These are phyloP conservation scores for Falco naumanni DNA, from an alignment of 2,797 vertebrate genomes.

Conservation along the genomic window DNA sequence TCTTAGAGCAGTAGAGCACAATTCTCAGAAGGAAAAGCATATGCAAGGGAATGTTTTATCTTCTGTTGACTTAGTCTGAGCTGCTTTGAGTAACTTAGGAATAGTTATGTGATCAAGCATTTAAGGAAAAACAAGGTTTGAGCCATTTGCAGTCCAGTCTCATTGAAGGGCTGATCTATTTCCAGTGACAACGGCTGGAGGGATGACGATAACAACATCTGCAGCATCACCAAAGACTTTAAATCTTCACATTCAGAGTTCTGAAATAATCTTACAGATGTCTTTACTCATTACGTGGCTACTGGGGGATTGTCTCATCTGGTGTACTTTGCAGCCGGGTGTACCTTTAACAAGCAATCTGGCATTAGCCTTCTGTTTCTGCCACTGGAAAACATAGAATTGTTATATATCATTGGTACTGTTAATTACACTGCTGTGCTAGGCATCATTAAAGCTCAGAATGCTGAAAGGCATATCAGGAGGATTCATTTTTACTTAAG, in stretches of 20 bases:
- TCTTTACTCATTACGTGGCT: slow-evolving; percentile 73
- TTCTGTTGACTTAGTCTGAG: background rate
- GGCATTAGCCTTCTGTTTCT: slow-evolving; percentile 75
- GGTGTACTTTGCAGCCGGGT: slow-evolving; percentile 56
- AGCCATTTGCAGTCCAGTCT: background rate
- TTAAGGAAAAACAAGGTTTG: background rate
- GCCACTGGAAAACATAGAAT: slow-evolving; percentile 50
- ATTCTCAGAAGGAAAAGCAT: background rate
- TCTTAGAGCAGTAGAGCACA: background rate
- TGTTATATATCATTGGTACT: slow-evolving; percentile 64
- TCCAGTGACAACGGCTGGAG: slow-evolving; percentile 13
- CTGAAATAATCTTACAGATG: slow-evolving; percentile 74
- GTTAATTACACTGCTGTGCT: slow-evolving; percentile 73
- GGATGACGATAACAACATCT: slow-evolving; percentile 55
- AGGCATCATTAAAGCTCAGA: slow-evolving; percentile 72
- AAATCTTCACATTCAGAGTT: slow-evolving; percentile 61
- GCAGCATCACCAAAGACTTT: slow-evolving; percentile 56
- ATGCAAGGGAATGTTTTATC: background rate
- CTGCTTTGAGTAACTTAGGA: background rate
- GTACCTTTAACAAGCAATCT: slow-evolving; percentile 80
- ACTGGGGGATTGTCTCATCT: slow-evolving; percentile 75
- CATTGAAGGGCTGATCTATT: slow-evolving; percentile 47
- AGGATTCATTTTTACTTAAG: slow-evolving; percentile 66
- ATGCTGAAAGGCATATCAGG: slow-evolving; percentile 58
- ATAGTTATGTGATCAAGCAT: background rate